Conservation (phyloP, 2,888 invertebrate species). For the Morpho achilles region DNA sequence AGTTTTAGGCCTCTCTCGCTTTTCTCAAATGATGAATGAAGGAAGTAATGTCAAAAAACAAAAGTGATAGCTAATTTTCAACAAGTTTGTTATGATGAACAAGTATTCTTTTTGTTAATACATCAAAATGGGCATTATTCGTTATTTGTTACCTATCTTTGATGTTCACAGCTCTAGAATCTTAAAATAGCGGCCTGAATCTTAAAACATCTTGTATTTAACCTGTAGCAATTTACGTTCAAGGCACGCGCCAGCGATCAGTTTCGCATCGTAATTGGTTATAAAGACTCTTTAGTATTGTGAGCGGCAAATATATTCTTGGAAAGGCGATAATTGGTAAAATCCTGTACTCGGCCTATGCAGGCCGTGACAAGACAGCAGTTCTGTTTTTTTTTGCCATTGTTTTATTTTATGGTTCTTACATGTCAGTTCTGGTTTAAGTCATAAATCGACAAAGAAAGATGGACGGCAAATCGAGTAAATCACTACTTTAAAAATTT, state of each 20-base stretch:
- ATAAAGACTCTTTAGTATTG: constrained; percentile 46
- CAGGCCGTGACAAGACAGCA: neutral
- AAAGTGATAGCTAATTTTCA: too few relatives aligned
- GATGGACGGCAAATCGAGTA: too few relatives aligned
- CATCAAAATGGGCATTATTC: too few relatives aligned
- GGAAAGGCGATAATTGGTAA: constrained; percentile 36
- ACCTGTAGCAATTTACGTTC: constrained; percentile 62
- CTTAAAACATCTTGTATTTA: constrained; percentile 45
- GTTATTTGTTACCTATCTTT: constrained; percentile 30
- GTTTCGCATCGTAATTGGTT: constrained; percentile 46
- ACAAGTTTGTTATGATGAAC: too few relatives aligned
- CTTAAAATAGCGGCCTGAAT: constrained; percentile 53
- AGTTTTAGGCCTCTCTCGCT: too few relatives aligned
- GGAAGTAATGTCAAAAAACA: too few relatives aligned
- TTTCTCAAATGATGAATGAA: too few relatives aligned
- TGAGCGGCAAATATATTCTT: constrained; percentile 49
- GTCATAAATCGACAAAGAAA: too few relatives aligned
- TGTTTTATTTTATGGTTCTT: too few relatives aligned
- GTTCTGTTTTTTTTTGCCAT: neutral
- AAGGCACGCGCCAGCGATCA: constrained; percentile 49
- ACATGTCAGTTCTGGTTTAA: too few relatives aligned
- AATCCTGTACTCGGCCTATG: constrained; percentile 11
- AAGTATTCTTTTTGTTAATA: too few relatives aligned
- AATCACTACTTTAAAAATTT: too few relatives aligned
- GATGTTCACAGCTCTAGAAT: constrained; percentile 42